Evolutionary conservation across 2,797 vertebrate species (phyloP).

Genomic region (Rhabdomys pumilio): DNA sequence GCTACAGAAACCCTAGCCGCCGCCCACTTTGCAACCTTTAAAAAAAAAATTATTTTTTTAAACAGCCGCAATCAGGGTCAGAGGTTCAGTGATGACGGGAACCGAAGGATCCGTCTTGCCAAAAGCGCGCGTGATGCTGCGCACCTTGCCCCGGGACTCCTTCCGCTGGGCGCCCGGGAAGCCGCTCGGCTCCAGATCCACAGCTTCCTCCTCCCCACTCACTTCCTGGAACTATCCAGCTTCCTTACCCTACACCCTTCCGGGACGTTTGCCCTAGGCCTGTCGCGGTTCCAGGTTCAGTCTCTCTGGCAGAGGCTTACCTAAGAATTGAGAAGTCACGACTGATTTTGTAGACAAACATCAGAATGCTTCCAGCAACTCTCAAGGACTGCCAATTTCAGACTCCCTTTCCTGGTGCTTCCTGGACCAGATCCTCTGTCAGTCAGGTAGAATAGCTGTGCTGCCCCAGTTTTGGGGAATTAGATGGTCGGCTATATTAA

Average conservation of each 20-base stretch:
- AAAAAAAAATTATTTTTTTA: not conserved
- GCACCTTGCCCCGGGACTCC: not conserved
- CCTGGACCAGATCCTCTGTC: not conserved
- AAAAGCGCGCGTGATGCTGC: not conserved
- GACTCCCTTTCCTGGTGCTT: not conserved
- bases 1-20: conserved; percentile 43
- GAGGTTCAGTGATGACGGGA: not conserved
- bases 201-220: conserved; percentile 57
- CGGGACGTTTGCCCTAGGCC: not conserved
- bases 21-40: conserved; percentile 38
- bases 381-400: conserved; percentile 11
- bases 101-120: not conserved
- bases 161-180: not conserved
- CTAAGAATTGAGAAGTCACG: conserved; percentile 32
- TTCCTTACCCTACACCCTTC: not conserved
- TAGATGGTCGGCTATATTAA: not conserved
- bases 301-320: not conserved
- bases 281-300: not conserved
- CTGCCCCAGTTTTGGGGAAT: not conserved
- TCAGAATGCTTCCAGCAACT: not conserved
- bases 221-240: conserved; percentile 52
- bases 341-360: not conserved
- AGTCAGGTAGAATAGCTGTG: not conserved
- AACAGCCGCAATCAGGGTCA: not conserved
- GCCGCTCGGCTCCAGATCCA: not conserved